These are phyloP conservation scores for Entomobrya multifasciata DNA, from an alignment of 2,888 invertebrate genomes.

Conservation along the genomic window DNA sequence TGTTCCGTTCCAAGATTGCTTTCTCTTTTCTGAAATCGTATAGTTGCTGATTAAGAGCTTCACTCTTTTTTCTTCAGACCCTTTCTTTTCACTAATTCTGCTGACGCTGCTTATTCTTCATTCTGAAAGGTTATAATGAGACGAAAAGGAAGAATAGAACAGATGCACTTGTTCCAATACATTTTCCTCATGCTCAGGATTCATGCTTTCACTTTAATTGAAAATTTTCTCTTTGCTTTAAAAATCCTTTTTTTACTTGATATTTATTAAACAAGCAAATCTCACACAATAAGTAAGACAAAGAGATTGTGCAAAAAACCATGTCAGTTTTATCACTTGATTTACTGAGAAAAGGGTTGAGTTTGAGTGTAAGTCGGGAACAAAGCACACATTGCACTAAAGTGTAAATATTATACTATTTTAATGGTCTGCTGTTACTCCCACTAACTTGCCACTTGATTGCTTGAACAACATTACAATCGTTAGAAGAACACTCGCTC, in stretches of 20 bases:
- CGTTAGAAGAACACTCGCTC: not conserved
- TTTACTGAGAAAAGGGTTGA: not conserved
- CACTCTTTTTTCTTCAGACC: not conserved
- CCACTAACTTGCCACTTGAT: not conserved
- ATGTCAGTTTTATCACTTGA: not conserved
- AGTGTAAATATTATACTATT: too few species aligned
- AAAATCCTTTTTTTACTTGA: not conserved
- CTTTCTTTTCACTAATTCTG: not conserved
- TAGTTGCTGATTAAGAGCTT: conserved; percentile 15
- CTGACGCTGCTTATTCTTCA: not conserved
- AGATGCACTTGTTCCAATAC: not conserved
- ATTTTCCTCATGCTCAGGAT: conserved; percentile 40
- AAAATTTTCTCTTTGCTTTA: conserved; percentile 18
- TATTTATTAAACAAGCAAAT: too few species aligned
- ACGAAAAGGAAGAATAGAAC: not conserved
- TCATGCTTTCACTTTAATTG: conserved; percentile 55
- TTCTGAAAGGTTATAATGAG: not conserved
- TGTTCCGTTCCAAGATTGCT: too few species aligned
- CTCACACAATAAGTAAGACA: too few species aligned
- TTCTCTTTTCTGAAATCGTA: too few species aligned
- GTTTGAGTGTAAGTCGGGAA: too few species aligned
- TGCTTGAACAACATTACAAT: conserved; percentile 8
- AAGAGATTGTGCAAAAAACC: not conserved
- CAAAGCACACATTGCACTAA: too few species aligned
- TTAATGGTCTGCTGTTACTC: too few species aligned